Conservation (phyloP, 2,888 invertebrate species). For the Amiota minor region DNA sequence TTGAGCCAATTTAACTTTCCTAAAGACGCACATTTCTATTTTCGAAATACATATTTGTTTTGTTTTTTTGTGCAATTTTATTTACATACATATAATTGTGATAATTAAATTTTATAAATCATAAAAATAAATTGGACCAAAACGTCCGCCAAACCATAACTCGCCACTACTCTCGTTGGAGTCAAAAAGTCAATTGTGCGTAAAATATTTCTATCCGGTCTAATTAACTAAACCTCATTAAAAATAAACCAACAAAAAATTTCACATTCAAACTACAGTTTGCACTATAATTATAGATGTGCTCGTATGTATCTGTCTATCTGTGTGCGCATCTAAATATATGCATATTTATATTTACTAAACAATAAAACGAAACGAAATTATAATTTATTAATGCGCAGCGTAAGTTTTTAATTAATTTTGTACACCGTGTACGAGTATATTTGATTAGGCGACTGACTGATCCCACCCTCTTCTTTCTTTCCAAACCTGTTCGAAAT, state of each 20-base stretch:
- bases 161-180: neutral
- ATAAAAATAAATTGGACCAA: too few species aligned
- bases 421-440: neutral
- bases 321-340: neutral
- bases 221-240: slow-evolving; percentile 8
- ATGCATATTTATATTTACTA: neutral
- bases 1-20: slow-evolving; percentile 2
- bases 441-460: too few species aligned
- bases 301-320: too few species aligned
- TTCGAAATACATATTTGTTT: neutral
- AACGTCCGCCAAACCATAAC: too few species aligned
- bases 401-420: neutral
- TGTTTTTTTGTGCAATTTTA: neutral
- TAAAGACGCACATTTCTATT: neutral
- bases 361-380: too few species aligned
- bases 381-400: neutral
- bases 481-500: neutral
- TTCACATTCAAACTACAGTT: too few species aligned
- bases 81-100: neutral
- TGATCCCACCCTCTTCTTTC: neutral
- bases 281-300: too few species aligned
- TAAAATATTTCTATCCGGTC: neutral
- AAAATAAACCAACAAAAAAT: neutral
- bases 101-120: neutral
- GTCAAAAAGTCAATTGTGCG: slow-evolving; percentile 2